Conservation (phyloP, 2,113 vertebrate species). For the Melierax canorus region DNA sequence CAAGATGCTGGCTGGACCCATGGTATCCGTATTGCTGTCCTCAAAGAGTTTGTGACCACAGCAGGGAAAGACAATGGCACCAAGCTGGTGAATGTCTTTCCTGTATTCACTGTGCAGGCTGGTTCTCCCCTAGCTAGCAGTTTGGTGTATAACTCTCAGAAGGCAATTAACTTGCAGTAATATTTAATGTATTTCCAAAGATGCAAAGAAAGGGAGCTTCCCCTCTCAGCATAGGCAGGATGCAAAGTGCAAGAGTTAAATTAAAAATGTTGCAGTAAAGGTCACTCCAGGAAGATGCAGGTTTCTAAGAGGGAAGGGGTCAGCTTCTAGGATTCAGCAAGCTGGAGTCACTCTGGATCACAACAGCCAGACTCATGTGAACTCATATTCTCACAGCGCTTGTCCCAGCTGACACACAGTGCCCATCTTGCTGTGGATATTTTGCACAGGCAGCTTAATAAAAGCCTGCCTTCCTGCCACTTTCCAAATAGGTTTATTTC, state of each 20-base stretch:
- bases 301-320: background rate
- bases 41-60: background rate
- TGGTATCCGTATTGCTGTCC: background rate
- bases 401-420: accelerated
- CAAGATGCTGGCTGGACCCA: background rate
- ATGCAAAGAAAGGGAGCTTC: background rate
- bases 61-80: background rate
- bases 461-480: conserved; percentile 57
- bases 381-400: background rate
- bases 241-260: background rate
- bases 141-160: background rate
- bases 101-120: background rate
- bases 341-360: background rate
- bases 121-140: background rate
- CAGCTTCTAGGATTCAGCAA: background rate
- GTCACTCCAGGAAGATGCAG: background rate
- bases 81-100: background rate
- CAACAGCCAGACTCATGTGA: background rate
- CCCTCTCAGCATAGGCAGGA: background rate
- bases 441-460: background rate
- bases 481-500: conserved; percentile 55
- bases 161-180: background rate
- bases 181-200: background rate
- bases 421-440: background rate
- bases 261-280: background rate